Evolutionary conservation across 2,888 invertebrate species (phyloP).

Genomic region (Lasioglossum malachurum): DNA sequence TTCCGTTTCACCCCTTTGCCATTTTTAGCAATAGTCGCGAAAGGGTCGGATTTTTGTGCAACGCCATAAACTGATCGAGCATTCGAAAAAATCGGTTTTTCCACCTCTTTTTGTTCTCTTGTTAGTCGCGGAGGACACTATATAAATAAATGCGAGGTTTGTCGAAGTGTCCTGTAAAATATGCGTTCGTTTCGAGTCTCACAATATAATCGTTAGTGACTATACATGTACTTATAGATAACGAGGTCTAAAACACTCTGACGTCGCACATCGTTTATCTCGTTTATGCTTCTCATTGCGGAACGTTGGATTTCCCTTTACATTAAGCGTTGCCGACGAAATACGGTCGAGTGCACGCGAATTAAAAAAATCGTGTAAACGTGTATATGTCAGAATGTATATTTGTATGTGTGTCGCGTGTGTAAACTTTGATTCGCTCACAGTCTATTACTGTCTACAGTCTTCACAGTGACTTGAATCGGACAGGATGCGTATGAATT

Average conservation of each 20-base stretch:
- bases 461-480: conserved; percentile 67
- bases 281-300: conserved; percentile 38
- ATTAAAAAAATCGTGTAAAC: conserved; percentile 5
- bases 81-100: conserved; percentile 39
- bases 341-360: conserved; percentile 50
- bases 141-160: conserved; percentile 72
- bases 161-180: conserved; percentile 63
- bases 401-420: neutral
- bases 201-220: conserved; percentile 57
- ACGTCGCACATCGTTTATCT: conserved; percentile 52
- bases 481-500: conserved; percentile 53
- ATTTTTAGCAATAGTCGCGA: neutral
- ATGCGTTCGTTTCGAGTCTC: conserved; percentile 55
- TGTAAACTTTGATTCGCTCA: conserved; percentile 54
- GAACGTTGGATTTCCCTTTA: conserved; percentile 60
- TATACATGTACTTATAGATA: conserved; percentile 60
- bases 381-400: neutral
- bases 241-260: conserved; percentile 52
- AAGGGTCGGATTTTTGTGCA: conserved; percentile 37
- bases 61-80: conserved; percentile 41
- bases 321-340: conserved; percentile 62
- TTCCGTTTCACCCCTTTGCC: conserved; percentile 3
- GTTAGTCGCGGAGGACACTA: conserved; percentile 43
- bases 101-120: neutral
- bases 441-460: conserved; percentile 59